Evolutionary conservation across 2,797 vertebrate genomes (phyloP).

Genomic region (Scolopax bukidnonensis): DNA sequence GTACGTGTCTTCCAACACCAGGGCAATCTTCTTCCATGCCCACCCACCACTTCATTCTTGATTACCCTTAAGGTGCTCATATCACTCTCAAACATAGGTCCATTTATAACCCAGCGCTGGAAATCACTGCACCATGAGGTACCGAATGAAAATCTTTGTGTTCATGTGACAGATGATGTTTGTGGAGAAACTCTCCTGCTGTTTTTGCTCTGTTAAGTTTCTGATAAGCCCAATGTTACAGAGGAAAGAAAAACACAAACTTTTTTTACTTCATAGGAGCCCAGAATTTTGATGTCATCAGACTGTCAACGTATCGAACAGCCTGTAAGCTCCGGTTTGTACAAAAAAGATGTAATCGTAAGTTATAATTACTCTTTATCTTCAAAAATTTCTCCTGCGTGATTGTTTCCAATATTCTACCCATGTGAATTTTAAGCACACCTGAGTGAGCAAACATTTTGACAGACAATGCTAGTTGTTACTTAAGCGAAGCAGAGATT

Average conservation of each 20-base stretch:
- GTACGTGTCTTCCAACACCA: no score
- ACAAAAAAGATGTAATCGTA: slow-evolving; percentile 96
- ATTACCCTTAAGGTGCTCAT: no score
- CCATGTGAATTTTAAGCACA: accelerated
- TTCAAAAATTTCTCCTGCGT: background rate
- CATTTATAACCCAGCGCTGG: no score
- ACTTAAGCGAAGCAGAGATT: background rate
- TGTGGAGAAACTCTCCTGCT: background rate
- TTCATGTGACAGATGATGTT: background rate
- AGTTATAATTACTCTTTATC: slow-evolving; percentile 66
- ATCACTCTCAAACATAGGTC: no score
- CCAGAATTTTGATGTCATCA: slow-evolving; percentile 96
- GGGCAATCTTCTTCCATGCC: no score
- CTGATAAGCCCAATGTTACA: background rate
- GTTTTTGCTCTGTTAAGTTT: background rate
- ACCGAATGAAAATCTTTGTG: background rate
- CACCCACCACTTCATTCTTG: no score
- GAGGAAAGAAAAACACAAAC: background rate
- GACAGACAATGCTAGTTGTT: accelerated
- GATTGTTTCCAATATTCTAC: no score
- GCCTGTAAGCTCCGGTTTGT: slow-evolving; percentile 96
- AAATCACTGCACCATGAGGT: background rate
- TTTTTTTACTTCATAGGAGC: slow-evolving; percentile 81
- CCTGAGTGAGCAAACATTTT: no score
- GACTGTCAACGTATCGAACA: slow-evolving; percentile 95